Conservation (phyloP, 2,797 vertebrate species). For the Chromis chromis region DNA sequence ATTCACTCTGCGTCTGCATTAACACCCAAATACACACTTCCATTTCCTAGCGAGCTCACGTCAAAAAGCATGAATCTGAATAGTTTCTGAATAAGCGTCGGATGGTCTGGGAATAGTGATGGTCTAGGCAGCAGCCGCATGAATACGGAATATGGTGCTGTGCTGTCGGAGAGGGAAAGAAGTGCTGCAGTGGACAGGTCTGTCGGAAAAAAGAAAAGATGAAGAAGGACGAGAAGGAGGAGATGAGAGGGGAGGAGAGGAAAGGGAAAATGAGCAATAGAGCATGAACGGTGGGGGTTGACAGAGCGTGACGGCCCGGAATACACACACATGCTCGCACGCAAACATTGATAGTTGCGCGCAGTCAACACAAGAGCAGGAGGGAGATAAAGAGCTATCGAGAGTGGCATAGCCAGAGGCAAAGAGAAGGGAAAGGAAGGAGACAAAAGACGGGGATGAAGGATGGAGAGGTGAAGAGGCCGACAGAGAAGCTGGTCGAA, state of each 20-base stretch:
- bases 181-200: conserved; percentile 67
- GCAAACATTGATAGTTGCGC: conserved; percentile 40
- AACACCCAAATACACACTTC: conserved; percentile 52
- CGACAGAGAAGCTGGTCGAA: conserved; percentile 21
- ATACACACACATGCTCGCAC: conserved; percentile 45
- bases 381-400: conserved; percentile 52
- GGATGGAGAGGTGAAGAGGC: conserved; percentile 39
- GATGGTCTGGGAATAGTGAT: conserved; percentile 55
- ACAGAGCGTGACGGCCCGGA: conserved; percentile 56
- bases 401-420: conserved; percentile 14
- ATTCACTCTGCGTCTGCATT: conserved; percentile 51
- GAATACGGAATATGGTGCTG: conserved; percentile 64
- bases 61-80: conserved; percentile 58
- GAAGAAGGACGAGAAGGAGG: conserved; percentile 45
- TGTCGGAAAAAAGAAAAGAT: conserved; percentile 55
- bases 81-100: conserved; percentile 48
- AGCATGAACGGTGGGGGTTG: conserved; percentile 64
- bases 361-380: conserved; percentile 36
- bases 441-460: conserved; percentile 38
- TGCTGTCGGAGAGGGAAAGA: conserved; percentile 39
- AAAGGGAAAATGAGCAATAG: conserved; percentile 60
- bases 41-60: conserved; percentile 28
- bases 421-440: conserved; percentile 15
- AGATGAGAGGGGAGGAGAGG: conserved; percentile 41
- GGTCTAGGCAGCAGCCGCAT: conserved; percentile 48